These are phyloP conservation scores for Porites australiensis DNA, from an alignment of 64 coral and sea anemone genomes.

Conservation along the genomic window DNA sequence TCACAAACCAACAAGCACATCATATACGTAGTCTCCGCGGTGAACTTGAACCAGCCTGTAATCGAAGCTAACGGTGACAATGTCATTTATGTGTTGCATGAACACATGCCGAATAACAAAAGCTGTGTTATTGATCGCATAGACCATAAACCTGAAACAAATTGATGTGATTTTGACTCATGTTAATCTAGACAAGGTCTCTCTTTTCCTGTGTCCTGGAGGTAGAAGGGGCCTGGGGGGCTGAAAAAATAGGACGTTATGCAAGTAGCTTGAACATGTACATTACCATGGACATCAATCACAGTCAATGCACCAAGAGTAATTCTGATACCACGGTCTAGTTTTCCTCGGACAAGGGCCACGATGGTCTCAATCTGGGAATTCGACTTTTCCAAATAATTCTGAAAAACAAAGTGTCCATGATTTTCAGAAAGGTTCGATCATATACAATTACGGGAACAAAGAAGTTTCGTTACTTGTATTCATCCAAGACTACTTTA, in stretches of 20 bases:
- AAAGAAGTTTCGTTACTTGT: neutral
- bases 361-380: constrained; percentile 92
- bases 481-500: neutral
- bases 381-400: constrained; percentile 89
- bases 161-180: no score
- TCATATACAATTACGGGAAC: neutral
- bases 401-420: constrained; percentile 63
- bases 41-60: no score
- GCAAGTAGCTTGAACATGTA: neutral
- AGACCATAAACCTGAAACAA: no score
- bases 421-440: no score
- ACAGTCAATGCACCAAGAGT: constrained; percentile 97
- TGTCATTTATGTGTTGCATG: no score
- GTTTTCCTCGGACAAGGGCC: constrained; percentile 92
- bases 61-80: no score
- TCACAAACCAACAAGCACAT: no score
- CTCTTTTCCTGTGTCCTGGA: no score
- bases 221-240: neutral
- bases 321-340: constrained; percentile 91
- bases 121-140: no score
- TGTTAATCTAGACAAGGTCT: no score
- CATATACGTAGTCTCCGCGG: no score
- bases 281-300: constrained; percentile 96
- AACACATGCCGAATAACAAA: no score
- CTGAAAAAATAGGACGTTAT: neutral